Conservation (phyloP, 2,888 invertebrate genomes). For the Drosophila mercatorum region DNA sequence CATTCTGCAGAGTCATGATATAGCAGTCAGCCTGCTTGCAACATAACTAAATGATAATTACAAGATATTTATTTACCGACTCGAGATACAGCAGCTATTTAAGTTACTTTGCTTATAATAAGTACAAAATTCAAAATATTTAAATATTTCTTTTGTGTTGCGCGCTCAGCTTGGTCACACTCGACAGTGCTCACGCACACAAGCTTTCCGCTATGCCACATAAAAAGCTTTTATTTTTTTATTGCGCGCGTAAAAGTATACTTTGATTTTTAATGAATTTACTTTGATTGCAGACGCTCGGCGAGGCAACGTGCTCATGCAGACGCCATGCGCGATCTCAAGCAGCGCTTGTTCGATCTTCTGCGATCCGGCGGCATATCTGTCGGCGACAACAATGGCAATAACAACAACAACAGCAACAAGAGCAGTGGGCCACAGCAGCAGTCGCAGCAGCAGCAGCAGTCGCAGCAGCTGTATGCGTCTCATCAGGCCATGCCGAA, state of each 20-base stretch:
- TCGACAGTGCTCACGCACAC: not conserved
- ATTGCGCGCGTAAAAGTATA: not conserved
- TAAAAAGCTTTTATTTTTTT: not conserved
- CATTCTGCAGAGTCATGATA: no score
- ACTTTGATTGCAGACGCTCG: conserved; percentile 38
- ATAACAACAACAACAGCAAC: conserved; percentile 3
- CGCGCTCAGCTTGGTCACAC: not conserved
- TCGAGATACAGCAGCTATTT: no score
- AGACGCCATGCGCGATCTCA: conserved; percentile 83
- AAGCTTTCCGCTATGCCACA: conserved; percentile 14
- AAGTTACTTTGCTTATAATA: no score
- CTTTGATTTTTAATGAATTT: not conserved
- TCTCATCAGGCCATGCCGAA: conserved; percentile 60
- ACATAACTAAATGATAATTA: no score
- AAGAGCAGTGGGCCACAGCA: conserved; percentile 16
- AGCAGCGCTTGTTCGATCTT: conserved; percentile 83
- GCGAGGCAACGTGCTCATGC: conserved; percentile 25
- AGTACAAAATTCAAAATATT: no score
- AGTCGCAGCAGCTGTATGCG: conserved; percentile 33
- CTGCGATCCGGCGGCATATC: conserved; percentile 79
- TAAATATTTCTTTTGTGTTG: no score
- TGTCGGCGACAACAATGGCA: conserved; percentile 58
- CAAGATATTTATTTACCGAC: no score
- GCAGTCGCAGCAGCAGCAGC: conserved; percentile 32
- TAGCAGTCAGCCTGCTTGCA: no score